Evolutionary conservation across 2,888 invertebrate genomes (phyloP).

Genomic region (Brachyopa scutellaris): DNA sequence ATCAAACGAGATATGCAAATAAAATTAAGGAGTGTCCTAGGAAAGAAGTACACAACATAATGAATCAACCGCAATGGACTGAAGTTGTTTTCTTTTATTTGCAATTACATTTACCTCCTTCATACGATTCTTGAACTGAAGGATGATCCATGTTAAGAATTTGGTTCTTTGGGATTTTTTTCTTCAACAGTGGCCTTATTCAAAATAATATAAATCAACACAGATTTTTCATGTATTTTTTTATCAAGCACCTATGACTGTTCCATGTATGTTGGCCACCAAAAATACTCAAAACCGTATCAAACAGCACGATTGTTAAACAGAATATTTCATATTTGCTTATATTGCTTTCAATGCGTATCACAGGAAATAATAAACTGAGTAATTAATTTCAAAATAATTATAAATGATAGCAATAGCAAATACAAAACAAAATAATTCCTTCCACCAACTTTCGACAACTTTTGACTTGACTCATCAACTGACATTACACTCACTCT

Average conservation of each 20-base stretch:
- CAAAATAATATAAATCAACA: constrained; percentile 6
- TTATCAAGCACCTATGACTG: constrained; percentile 41
- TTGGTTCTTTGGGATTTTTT: neutral
- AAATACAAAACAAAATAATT: constrained; percentile 49
- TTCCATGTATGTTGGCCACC: constrained; percentile 29
- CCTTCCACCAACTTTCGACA: constrained; percentile 39
- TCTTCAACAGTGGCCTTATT: constrained; percentile 9
- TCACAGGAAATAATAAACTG: constrained; percentile 20
- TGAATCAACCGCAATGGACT: neutral
- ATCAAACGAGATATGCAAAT: constrained; percentile 53
- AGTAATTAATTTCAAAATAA: constrained; percentile 25
- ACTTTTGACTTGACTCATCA: constrained; percentile 54
- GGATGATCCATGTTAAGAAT: constrained; percentile 47
- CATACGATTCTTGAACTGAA: constrained; percentile 22
- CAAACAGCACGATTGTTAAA: constrained; percentile 1
- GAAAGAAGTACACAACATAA: constrained; percentile 3
- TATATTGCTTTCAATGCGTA: constrained; percentile 12
- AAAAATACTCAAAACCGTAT: constrained; percentile 12
- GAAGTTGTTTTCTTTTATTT: neutral
- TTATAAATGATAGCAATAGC: constrained; percentile 21
- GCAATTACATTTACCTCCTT: constrained; percentile 48
- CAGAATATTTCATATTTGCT: constrained; percentile 24
- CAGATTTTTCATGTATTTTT: constrained; percentile 31
- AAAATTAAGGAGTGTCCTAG: constrained; percentile 57
- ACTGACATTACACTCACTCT: constrained; percentile 52